Base-by-base conservation (phyloP, 2,113 vertebrate species). In the Anoura caudifer region DNA sequence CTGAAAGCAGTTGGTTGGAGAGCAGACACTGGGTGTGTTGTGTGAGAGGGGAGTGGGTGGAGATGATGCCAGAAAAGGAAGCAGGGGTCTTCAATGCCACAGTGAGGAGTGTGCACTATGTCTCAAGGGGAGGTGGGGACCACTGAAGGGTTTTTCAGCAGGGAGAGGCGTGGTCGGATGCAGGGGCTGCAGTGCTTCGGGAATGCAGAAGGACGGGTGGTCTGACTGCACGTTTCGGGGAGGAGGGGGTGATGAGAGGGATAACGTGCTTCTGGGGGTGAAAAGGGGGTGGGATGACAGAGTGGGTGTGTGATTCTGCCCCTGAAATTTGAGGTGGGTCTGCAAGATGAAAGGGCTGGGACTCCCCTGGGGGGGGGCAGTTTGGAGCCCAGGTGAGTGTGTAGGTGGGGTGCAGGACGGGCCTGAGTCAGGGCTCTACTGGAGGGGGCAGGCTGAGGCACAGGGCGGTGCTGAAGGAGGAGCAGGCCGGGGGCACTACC, bases 121-220 rank as follows among this genome's bases (percentile, higher is more conserved):
- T 38, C 47, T 70, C 36, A 22, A 10, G 67, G 50, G 75, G 15
- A 50, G 11, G 17, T 24, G 52, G 82, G 36, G n/a, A 61, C 28
- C 16, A 10, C 0, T 31, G 59, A 50, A 45, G 47, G 28, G 59
- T 41, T 69, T 76, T 47, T 33, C 43, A 47, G 63, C 36, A 24
- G 38, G 22, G 20, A 14, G 36, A 31, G 65, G 43, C 3, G 4
- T 10, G 33, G 47, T 20, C 54, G 43, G 47, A 31, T 3, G 17
- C 36, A 69, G 50, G 36, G 50, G 33, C 47, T 26, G 33, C 28
- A 0, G 26, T 1, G 31, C 50, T 54, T 0, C 2, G 20, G 41
- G 81, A 13, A 47, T 1, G 7, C 22, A 2, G 65, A 38, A 33
- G 33, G 47, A 7, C 0, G 8, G 82, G 52, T 22, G 20, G 47